Base-by-base conservation (phyloP, 2,888 invertebrate genomes). In the Metallyticus violacea region DNA sequence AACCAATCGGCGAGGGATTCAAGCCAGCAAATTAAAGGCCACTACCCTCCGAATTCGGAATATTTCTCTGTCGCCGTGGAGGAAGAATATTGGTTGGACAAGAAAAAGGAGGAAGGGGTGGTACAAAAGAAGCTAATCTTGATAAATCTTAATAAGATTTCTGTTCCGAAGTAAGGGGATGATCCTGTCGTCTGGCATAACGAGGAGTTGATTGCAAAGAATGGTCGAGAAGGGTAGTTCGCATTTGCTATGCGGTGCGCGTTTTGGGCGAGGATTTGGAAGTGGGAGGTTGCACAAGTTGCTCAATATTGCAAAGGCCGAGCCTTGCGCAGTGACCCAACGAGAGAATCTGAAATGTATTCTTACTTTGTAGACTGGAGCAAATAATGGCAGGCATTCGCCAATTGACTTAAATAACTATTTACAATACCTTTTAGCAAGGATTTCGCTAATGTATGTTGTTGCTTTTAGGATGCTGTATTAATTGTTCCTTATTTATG, bases 141-240 rank as follows among this genome's bases (percentile, higher is more conserved):
- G 77, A 77, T 77, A 29, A 83, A 77, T 83, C 83, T 77, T 83
- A 83, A 77, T 83, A 83, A 29, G 77, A 62, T 83, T 83, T 77
- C 40, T 77, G 28, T 76, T 62, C 7, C 28, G n/a, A n/a, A 29
- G 82, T 15, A 62, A 76, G 26, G 76, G 26, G 27, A 62, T 62
- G 40, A 62, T 62, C 40, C 40, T 62, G 40, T 62, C 26, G 27
- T 22, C 79, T n/a, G 7, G 26, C 6, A 77, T 83, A 83, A 83
- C 83, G 83, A 83, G 83, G 27, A 7, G n/a, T 83, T 83, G 83
- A 83, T 83, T 83, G 77, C 83, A 77, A 27, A 79, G 82, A 26
- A 25, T 29, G n/a, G 40, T 40, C 25, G 26, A 62, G 29, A 26
- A 15, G 79, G 22, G n/a, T 15, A 1, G 76, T 22, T 76, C 26